Evolutionary conservation across 1,140 invertebrate genomes (phyloP).

Genomic region (Hermatobates lingyangjiaoensis): DNA sequence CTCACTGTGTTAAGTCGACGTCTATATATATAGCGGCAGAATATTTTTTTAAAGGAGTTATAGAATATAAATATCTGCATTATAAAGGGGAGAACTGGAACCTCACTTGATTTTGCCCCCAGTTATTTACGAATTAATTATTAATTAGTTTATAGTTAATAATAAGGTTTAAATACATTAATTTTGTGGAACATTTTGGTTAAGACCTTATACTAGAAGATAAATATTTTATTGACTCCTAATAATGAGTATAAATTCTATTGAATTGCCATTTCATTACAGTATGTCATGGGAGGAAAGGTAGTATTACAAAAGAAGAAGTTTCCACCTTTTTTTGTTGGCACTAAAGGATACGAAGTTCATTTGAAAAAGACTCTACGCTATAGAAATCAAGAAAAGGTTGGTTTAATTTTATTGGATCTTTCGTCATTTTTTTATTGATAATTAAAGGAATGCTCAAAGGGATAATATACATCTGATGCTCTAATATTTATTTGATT

Average conservation of each 20-base stretch:
- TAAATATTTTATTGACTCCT: neutral
- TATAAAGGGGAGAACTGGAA: too few species aligned
- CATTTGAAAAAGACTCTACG: conserved; percentile 45
- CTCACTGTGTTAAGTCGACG: too few species aligned
- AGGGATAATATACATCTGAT: too few species aligned
- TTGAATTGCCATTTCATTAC: conserved; percentile 15
- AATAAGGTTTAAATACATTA: neutral
- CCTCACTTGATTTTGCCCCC: too few species aligned
- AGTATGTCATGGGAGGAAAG: conserved; percentile 54
- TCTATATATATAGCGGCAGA: too few species aligned
- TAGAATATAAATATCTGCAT: too few species aligned
- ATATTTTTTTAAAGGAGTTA: too few species aligned
- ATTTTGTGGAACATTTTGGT: neutral
- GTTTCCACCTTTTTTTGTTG: conserved; percentile 44
- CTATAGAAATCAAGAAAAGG: conserved; percentile 29
- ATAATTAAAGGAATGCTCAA: too few species aligned
- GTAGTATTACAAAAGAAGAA: conserved; percentile 47
- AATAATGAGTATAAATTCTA: neutral
- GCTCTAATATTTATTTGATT: too few species aligned
- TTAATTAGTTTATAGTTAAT: neutral
- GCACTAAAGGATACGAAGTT: conserved; percentile 37
- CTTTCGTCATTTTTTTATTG: too few species aligned
- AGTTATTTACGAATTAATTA: too few species aligned
- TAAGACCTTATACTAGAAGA: neutral
- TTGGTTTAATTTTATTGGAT: too few species aligned